phyloP scores from a whole-genome alignment of 2,797 vertebrate genomes.

The Telmatherina bonti region DNA sequence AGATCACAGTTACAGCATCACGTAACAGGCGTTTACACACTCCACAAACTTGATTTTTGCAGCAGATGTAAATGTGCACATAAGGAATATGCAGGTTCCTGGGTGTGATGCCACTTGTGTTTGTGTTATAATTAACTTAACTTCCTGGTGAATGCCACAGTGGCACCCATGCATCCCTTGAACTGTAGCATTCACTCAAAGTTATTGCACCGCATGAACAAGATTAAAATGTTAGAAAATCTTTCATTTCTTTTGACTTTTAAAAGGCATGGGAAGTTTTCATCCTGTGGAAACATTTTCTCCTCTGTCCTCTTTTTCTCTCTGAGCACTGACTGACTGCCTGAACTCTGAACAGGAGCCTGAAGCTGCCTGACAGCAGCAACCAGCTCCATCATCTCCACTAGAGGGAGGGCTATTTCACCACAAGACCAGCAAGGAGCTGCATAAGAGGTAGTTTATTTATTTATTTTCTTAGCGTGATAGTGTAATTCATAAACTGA shows the following conservation, averaged over 20 bases:
- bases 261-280: neutral
- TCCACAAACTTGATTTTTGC: slow-evolving; percentile 11
- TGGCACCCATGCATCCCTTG: neutral
- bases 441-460: slow-evolving; percentile 59
- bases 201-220: neutral
- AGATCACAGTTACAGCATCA: slow-evolving; percentile 67
- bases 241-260: neutral
- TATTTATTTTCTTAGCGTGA: slow-evolving; percentile 44
- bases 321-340: slow-evolving; percentile 43
- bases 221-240: neutral
- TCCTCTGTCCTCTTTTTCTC: slow-evolving; percentile 7
- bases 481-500: slow-evolving; percentile 74
- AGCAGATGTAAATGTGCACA: neutral
- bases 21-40: slow-evolving; percentile 50
- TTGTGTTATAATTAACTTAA: neutral
- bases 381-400: slow-evolving; percentile 72
- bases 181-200: neutral
- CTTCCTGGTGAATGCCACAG: neutral
- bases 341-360: slow-evolving; percentile 52
- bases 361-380: slow-evolving; percentile 54
- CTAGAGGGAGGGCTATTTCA: slow-evolving; percentile 87
- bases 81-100: neutral
- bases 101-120: neutral
- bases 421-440: slow-evolving; percentile 71
- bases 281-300: neutral